These are phyloP conservation scores for Leucophenga montana DNA, from an alignment of 2,888 invertebrate genomes.

Conservation along the genomic window DNA sequence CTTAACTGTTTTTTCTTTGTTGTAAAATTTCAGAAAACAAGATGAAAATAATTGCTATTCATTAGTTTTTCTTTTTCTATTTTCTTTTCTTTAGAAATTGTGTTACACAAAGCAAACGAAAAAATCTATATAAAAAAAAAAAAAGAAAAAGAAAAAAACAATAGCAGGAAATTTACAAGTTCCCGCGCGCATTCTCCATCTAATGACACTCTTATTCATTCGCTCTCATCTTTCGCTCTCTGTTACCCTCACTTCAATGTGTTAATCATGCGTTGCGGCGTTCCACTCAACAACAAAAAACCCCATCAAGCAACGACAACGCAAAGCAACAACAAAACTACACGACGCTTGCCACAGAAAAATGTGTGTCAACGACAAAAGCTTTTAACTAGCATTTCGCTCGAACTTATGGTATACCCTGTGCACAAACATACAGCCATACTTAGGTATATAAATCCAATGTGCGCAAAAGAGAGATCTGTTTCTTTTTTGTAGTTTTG, in stretches of 20 bases:
- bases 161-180: conserved; percentile 47
- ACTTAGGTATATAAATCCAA: conserved; percentile 14
- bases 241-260: too few species aligned
- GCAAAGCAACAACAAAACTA: conserved; percentile 32
- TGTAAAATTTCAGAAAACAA: conserved; percentile 8
- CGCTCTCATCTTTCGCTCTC: too few species aligned
- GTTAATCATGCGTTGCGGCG: neutral
- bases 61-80: conserved; percentile 29
- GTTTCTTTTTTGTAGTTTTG: conserved; percentile 55
- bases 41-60: conserved; percentile 29
- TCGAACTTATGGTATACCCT: conserved; percentile 24
- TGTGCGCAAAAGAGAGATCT: conserved; percentile 36
- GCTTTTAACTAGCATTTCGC: conserved; percentile 46
- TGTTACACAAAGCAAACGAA: too few species aligned
- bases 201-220: too few species aligned
- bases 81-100: too few species aligned
- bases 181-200: too few species aligned
- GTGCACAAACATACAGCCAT: conserved; percentile 23
- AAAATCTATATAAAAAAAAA: too few species aligned
- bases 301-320: conserved; percentile 35
- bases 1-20: conserved; percentile 40
- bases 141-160: too few species aligned
- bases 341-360: conserved; percentile 24
- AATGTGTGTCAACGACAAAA: conserved; percentile 68
- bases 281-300: conserved; percentile 29